Evolutionary conservation across 2,797 vertebrate genomes (phyloP).

Genomic region (Diplodus sargus): DNA sequence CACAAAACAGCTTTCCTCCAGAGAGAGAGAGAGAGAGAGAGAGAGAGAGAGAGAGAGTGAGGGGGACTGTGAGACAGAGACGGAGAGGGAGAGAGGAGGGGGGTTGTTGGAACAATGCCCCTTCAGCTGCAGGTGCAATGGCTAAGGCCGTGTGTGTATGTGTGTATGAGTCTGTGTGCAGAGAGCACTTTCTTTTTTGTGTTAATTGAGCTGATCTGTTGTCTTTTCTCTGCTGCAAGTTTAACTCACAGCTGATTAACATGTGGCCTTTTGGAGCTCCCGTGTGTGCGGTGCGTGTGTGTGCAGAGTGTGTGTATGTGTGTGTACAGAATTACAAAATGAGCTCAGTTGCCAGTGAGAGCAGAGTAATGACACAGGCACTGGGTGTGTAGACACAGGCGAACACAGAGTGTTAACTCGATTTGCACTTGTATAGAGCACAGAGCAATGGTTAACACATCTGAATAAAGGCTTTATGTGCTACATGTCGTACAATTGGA

Average conservation of each 20-base stretch:
- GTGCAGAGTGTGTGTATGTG: slow-evolving; percentile 53
- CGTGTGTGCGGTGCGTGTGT: slow-evolving; percentile 57
- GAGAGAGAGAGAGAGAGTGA: slow-evolving; percentile 29
- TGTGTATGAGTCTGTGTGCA: slow-evolving; percentile 61
- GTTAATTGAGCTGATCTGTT: slow-evolving; percentile 88
- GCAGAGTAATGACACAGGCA: slow-evolving; percentile 74
- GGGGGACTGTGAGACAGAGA: slow-evolving; percentile 25
- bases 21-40: slow-evolving; percentile 74
- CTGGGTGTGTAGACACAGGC: slow-evolving; percentile 76
- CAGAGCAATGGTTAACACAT: slow-evolving; percentile 81
- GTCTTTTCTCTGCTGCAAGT: slow-evolving; percentile 84
- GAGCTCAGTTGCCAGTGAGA: slow-evolving; percentile 56
- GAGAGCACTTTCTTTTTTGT: slow-evolving; percentile 85
- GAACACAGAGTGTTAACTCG: slow-evolving; percentile 80
- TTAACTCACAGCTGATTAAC: slow-evolving; percentile 86
- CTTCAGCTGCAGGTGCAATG: slow-evolving; percentile 87
- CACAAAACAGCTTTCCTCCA: slow-evolving; percentile 82
- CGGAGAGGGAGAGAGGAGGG: slow-evolving; percentile 55
- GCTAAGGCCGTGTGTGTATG: slow-evolving; percentile 59
- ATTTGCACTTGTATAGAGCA: slow-evolving; percentile 86
- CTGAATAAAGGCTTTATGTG: slow-evolving; percentile 80
- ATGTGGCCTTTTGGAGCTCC: slow-evolving; percentile 82
- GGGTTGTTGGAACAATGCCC: slow-evolving; percentile 83
- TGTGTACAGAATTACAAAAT: slow-evolving; percentile 60
- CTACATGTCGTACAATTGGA: slow-evolving; percentile 72